These are phyloP conservation scores for Protonibea diacanthus DNA, from an alignment of 2,797 vertebrate species.

Conservation along the genomic window DNA sequence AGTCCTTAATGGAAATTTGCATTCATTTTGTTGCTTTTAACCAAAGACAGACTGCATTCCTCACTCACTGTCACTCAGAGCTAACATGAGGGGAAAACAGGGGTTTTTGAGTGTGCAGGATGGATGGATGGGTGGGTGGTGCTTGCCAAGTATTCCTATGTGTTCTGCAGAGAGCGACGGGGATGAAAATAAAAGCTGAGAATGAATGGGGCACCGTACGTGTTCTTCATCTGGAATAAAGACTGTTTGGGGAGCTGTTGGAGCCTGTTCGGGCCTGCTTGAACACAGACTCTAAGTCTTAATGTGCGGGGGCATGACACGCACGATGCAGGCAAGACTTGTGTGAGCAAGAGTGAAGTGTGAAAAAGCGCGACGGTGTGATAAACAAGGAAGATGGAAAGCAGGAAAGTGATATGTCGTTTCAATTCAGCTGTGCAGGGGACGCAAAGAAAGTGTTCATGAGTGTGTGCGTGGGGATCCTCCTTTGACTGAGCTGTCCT, in stretches of 20 bases:
- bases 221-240: constrained; percentile 64
- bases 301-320: constrained; percentile 51
- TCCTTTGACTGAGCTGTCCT: constrained; percentile 61
- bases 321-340: constrained; percentile 55
- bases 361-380: constrained; percentile 31
- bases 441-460: background rate
- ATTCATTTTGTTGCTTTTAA: constrained; percentile 67
- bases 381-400: constrained; percentile 47
- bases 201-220: constrained; percentile 45
- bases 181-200: constrained; percentile 53
- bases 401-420: constrained; percentile 31
- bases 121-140: constrained; percentile 3
- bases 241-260: constrained; percentile 52
- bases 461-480: constrained; percentile 21
- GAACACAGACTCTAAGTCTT: constrained; percentile 42
- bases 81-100: constrained; percentile 3
- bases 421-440: constrained; percentile 16
- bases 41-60: constrained; percentile 38
- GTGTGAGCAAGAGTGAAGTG: constrained; percentile 47
- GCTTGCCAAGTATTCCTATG: constrained; percentile 32
- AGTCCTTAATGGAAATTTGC: constrained; percentile 65
- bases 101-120: constrained; percentile 11
- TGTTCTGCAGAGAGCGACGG: constrained; percentile 37
- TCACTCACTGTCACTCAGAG: constrained; percentile 58
- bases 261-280: constrained; percentile 65